phyloP scores from a whole-genome alignment of 1,140 invertebrate genomes.

The Samia ricini region DNA sequence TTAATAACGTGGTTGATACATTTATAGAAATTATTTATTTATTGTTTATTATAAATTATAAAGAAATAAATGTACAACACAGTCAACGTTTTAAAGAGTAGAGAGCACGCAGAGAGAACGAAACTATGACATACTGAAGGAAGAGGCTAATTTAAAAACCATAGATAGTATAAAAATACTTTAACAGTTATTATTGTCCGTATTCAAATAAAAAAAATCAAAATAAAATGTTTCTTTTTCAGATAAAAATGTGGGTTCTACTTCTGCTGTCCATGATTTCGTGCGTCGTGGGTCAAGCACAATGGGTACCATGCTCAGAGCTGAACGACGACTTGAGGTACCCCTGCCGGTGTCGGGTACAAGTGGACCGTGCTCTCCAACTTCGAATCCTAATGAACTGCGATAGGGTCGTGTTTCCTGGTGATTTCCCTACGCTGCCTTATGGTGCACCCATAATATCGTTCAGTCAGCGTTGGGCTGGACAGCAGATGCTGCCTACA shows the following conservation, averaged over 20 bases:
- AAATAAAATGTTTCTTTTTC: constrained; percentile 26
- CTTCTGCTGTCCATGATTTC: constrained; percentile 44
- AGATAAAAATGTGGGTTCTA: constrained; percentile 53
- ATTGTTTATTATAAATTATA: too few relatives aligned
- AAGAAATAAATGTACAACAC: too few relatives aligned
- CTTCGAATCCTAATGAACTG: constrained; percentile 85
- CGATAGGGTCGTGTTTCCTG: constrained; percentile 88
- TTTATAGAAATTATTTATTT: too few relatives aligned
- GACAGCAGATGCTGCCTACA: constrained; percentile 87
- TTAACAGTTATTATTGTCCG: too few relatives aligned
- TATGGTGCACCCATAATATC: constrained; percentile 86
- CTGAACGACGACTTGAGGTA: constrained; percentile 81
- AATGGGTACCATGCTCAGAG: constrained; percentile 81
- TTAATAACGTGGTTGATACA: too few relatives aligned
- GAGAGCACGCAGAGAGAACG: too few relatives aligned
- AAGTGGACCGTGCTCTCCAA: constrained; percentile 67
- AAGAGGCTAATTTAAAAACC: too few relatives aligned
- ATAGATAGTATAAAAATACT: too few relatives aligned
- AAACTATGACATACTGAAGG: too few relatives aligned
- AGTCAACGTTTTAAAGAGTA: too few relatives aligned
- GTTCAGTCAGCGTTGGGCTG: constrained; percentile 87
- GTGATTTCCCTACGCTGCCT: constrained; percentile 85
- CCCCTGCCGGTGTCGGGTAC: constrained; percentile 80
- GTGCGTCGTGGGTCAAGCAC: constrained; percentile 40
- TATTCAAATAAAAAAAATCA: too few relatives aligned